Evolutionary conservation across 2,888 invertebrate species (phyloP), one percentile per base, ranked within the genome.

Genomic region (Clivina fossor): DNA sequence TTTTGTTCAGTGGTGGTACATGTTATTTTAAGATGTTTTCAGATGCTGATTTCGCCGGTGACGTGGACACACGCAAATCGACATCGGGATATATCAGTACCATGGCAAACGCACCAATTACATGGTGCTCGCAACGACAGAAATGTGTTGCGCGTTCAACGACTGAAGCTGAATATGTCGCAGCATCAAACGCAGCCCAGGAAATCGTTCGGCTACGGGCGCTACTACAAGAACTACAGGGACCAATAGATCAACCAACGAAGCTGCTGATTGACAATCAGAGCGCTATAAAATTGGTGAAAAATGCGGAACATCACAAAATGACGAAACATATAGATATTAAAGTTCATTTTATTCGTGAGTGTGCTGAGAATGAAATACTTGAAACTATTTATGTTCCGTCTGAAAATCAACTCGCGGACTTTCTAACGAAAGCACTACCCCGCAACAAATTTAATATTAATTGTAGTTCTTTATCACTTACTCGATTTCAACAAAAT

Each of bases 91-190:
- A 53, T 44, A 53, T 60, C 5, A 62, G 62, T 41, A 56, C 35
- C 4, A 44, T 59, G 13, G 56, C 60, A 55, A 58, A 61, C 38
- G 63, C 59, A 35, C 47, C 61, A 37, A 59, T 65, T 26, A 59
- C 60, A 22, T 67, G 68, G 68, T 58, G 58, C 38, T 62, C 63
- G 50, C 62, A 64, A 58, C 61, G 61, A 58, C 62, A 62, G 53
- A 33, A 26, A 28, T 56, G 58, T 41, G 65, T 66, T n/a, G 63
- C 63, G 0, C 26, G 64, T 9, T 65, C 64, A 1, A 64, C 64
- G 0, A 64, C 62, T 4, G 32, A 32, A 13, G 32, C 8, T 8
- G 8, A 32, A 8, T 32, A 32, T 32, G 32, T 32, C 4, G 32
- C 32, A 8, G 32, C 32, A 32, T 32, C 32, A 13, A 32, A 32